Evolutionary conservation across 1,140 invertebrate genomes (phyloP).

Genomic region (Melitaea cinxia): DNA sequence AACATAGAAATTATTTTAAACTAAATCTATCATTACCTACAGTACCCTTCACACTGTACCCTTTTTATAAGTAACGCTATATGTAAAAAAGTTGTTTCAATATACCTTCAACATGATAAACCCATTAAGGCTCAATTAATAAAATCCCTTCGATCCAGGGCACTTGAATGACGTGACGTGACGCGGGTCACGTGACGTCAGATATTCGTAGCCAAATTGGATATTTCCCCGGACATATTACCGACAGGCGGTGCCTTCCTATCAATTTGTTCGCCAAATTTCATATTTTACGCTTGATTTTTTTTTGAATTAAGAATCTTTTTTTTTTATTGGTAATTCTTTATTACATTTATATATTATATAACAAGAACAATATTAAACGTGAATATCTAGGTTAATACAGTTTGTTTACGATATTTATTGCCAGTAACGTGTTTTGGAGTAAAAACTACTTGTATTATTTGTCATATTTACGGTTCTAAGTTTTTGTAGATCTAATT

Average conservation of each 20-base stretch:
- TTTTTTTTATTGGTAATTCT: background rate
- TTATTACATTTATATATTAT: conserved; percentile 6
- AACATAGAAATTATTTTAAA: too few species aligned
- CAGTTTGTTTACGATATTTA: too few species aligned
- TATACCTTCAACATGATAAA: conserved; percentile 2
- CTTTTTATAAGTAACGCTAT: too few species aligned
- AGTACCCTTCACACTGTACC: too few species aligned
- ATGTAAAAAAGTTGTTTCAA: background rate
- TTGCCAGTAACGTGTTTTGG: too few species aligned
- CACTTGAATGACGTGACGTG: conserved; percentile 21
- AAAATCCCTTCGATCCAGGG: conserved; percentile 25
- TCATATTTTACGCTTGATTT: conserved; percentile 40
- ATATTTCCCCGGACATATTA: conserved; percentile 44
- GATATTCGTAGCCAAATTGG: conserved; percentile 41
- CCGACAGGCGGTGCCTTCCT: conserved; percentile 39
- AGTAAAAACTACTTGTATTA: too few species aligned
- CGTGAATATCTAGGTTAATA: too few species aligned
- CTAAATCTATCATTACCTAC: too few species aligned
- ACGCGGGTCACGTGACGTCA: conserved; percentile 30
- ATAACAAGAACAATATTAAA: too few species aligned
- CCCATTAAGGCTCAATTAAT: conserved; percentile 19
- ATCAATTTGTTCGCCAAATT: conserved; percentile 50
- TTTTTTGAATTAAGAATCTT: conserved; percentile 13
- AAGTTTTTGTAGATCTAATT: too few species aligned
- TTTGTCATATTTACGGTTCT: too few species aligned